These are phyloP conservation scores for Helicorthomorpha holstii DNA, from an alignment of 1,140 invertebrate genomes.

Conservation along the genomic window DNA sequence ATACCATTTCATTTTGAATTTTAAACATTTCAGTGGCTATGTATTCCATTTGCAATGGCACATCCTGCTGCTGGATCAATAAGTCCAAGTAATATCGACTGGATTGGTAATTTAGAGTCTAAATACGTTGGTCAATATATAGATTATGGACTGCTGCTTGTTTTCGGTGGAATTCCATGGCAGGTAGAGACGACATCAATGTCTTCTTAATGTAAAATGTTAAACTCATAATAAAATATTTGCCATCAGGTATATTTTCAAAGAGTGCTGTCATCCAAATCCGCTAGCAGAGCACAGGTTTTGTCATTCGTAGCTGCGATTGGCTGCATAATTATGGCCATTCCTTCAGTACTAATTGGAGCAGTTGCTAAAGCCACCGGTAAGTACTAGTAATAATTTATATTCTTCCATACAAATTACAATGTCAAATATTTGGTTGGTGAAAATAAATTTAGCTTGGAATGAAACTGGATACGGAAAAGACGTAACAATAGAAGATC, in stretches of 20 bases:
- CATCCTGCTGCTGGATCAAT: constrained; percentile 65
- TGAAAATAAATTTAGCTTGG: no score
- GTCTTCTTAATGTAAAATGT: not conserved
- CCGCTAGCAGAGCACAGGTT: constrained; percentile 75
- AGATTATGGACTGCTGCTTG: constrained; percentile 75
- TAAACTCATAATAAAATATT: not conserved
- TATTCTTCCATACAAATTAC: not conserved
- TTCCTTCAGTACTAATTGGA: constrained; percentile 89
- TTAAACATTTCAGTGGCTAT: constrained; percentile 58
- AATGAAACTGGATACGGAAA: constrained; percentile 64
- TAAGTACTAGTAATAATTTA: constrained; percentile 28
- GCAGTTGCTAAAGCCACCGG: constrained; percentile 88
- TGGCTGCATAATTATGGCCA: constrained; percentile 89
- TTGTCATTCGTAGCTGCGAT: constrained; percentile 91
- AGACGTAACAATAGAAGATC: constrained; percentile 49
- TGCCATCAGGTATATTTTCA: constrained; percentile 81
- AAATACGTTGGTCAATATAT: constrained; percentile 64
- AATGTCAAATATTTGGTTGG: no score
- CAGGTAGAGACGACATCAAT: constrained; percentile 38
- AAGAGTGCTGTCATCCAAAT: constrained; percentile 86
- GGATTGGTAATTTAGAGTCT: constrained; percentile 63
- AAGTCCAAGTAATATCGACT: constrained; percentile 62
- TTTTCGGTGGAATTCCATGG: constrained; percentile 98
- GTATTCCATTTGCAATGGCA: constrained; percentile 86
- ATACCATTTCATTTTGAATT: not conserved